Evolutionary conservation across 2,113 vertebrate species (phyloP).

Genomic region (Indri indri): DNA sequence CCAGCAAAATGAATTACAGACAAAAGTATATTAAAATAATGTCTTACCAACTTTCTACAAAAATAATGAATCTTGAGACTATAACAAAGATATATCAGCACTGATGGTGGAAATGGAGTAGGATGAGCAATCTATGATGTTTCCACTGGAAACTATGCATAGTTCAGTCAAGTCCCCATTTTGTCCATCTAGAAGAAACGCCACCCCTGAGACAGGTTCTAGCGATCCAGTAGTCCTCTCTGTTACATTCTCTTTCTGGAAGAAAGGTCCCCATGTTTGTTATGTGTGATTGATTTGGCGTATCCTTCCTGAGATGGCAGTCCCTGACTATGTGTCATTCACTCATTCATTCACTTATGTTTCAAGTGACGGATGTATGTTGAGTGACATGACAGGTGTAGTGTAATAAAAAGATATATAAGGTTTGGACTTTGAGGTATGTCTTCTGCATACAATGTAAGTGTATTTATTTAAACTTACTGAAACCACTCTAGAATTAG

Average conservation of each 20-base stretch:
- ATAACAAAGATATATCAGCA: not conserved
- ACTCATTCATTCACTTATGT: not conserved
- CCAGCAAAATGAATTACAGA: not conserved
- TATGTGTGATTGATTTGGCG: not conserved
- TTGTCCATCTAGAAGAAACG: not conserved
- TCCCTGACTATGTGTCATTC: not conserved
- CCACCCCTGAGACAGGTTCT: accelerated
- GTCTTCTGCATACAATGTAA: not conserved
- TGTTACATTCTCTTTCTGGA: not conserved
- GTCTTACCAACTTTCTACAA: not conserved
- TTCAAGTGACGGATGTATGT: not conserved
- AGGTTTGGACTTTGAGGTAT: not conserved
- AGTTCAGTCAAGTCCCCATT: not conserved
- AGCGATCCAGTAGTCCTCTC: not conserved
- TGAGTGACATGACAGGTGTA: not conserved
- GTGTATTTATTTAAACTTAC: not conserved
- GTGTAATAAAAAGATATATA: not conserved
- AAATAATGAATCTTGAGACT: not conserved
- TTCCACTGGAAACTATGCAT: not conserved
- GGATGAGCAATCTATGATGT: not conserved
- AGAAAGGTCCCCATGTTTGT: not conserved
- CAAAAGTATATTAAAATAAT: not conserved
- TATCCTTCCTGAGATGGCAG: not conserved
- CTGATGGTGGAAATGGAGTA: not conserved
- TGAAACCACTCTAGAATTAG: not conserved